A percentile compares a stretch with the other conserved stretches of the same genome.
These are phyloP conservation scores for Perizoma affinitatum DNA, from an alignment of 2,888 invertebrate genomes.

Conservation along the genomic window DNA sequence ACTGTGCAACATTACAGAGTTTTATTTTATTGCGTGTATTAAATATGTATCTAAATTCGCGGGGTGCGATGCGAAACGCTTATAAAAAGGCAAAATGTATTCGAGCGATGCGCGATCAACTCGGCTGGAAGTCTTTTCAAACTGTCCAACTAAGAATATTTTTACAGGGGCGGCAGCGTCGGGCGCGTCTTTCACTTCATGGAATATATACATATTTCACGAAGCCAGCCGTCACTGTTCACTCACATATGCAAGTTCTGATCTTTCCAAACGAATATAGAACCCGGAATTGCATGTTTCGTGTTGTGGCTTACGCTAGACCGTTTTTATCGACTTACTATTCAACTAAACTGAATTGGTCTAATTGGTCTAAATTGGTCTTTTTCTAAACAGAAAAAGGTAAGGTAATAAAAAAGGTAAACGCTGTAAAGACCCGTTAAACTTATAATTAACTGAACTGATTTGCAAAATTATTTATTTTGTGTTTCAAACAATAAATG, in stretches of 20 bases:
- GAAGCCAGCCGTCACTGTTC: constrained; percentile 59
- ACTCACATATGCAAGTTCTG: constrained; percentile 50
- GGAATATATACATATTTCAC: constrained; percentile 68
- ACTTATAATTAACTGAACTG: no score
- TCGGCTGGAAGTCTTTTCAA: constrained; percentile 62
- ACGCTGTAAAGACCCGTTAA: no score
- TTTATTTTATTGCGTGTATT: constrained; percentile 34
- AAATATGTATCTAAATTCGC: constrained; percentile 46
- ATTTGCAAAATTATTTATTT: no score
- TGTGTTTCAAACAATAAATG: no score
- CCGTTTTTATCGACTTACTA: constrained; percentile 1
- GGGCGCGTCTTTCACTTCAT: constrained; percentile 44
- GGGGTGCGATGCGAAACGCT: constrained; percentile 40
- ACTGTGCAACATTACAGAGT: constrained; percentile 37
- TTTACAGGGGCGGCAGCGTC: constrained; percentile 40
- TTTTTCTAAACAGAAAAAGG: no score
- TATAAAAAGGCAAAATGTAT: constrained; percentile 44
- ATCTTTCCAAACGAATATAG: constrained; percentile 44
- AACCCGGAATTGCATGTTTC: constrained; percentile 34
- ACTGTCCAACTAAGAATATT: constrained; percentile 56
- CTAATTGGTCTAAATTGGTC: no score
- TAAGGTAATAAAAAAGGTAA: no score
- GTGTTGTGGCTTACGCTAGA: constrained; percentile 31
- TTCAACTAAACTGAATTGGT: no score
- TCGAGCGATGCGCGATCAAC: constrained; percentile 47